phyloP scores from a whole-genome alignment of 2,113 vertebrate genomes.

The Lethenteron camtschaticum region DNA sequence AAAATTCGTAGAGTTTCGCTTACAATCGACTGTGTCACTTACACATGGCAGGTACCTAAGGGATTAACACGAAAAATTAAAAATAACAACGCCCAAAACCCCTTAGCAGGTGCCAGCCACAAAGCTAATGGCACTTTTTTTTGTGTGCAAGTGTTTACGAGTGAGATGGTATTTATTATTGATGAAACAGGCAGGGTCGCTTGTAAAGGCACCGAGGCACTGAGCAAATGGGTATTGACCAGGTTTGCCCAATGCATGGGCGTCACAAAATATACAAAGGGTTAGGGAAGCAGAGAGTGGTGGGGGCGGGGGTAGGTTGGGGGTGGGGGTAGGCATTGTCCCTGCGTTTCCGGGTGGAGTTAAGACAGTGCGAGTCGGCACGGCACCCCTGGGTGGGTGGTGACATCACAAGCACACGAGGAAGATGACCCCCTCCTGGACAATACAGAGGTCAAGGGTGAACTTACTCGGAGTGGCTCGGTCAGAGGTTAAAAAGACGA shows the following conservation, averaged over 20 bases:
- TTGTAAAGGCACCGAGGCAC: slow-evolving; percentile 1
- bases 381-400: no score
- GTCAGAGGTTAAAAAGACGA: no score
- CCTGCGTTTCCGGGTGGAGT: background rate
- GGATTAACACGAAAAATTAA: no score
- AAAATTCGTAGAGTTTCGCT: no score
- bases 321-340: background rate
- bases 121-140: slow-evolving; percentile 3
- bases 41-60: no score
- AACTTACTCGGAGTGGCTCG: no score
- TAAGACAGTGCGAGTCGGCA: background rate
- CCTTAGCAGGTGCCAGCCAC: background rate
- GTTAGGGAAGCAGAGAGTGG: background rate
- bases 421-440: no score
- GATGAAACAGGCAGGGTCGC: slow-evolving; percentile 2
- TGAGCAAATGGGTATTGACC: slow-evolving; percentile 2
- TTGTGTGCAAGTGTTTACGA: slow-evolving; percentile 1
- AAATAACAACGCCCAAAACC: background rate
- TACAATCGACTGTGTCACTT: no score
- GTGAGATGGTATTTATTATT: slow-evolving; percentile 3
- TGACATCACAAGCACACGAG: no score
- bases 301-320: background rate
- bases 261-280: background rate
- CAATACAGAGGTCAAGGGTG: no score
- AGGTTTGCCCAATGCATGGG: background rate